A percentile compares a stretch with the other conserved stretches of the same genome.
Conservation (phyloP, 2,113 vertebrate species). For the Athene cunicularia region DNA sequence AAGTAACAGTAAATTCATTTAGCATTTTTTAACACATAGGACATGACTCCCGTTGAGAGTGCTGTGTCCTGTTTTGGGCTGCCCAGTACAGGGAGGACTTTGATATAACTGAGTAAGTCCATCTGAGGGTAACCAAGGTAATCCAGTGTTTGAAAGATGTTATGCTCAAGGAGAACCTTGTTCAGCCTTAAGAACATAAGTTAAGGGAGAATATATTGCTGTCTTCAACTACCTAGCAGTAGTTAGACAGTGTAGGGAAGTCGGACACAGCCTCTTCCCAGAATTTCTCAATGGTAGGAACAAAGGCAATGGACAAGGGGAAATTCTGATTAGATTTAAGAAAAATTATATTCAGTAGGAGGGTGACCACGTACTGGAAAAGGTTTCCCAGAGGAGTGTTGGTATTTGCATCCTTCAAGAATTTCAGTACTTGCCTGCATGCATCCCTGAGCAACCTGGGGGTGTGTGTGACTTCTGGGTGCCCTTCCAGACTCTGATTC, state of each 20-base stretch:
- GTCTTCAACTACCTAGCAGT: background rate
- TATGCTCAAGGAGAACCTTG: background rate
- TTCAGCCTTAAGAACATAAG: background rate
- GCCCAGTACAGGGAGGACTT: background rate
- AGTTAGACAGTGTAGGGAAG: background rate
- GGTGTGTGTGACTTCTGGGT: background rate
- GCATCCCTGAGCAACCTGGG: background rate
- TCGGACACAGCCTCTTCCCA: background rate
- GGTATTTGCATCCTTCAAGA: background rate
- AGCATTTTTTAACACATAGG: background rate
- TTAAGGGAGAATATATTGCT: background rate
- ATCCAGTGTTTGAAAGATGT: background rate
- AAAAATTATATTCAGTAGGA: background rate
- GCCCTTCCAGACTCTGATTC: background rate
- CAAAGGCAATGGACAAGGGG: background rate
- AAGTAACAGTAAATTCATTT: background rate
- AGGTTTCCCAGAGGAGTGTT: background rate
- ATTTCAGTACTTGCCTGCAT: background rate
- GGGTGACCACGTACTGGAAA: background rate
- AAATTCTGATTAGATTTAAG: background rate
- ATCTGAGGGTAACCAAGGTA: background rate
- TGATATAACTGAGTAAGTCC: background rate
- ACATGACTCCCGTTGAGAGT: background rate
- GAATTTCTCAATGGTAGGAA: background rate
- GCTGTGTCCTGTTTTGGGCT: background rate